These are phyloP conservation scores for Acanthoscelides obtectus DNA, from an alignment of 2,888 invertebrate genomes.

Conservation along the genomic window DNA sequence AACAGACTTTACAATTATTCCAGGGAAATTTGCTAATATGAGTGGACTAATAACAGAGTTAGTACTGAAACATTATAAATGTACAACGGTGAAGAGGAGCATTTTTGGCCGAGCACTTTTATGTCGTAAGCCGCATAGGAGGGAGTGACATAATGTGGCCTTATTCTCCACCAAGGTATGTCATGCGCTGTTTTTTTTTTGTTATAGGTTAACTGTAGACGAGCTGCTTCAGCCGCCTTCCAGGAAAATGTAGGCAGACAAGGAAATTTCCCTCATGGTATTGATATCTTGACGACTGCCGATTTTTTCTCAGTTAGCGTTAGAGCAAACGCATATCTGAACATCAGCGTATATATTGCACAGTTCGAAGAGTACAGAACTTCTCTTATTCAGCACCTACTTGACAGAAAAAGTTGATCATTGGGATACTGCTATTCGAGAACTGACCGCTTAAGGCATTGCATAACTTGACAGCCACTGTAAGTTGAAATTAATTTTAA, in stretches of 20 bases:
- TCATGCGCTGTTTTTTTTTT: slow-evolving; percentile 7
- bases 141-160: no score
- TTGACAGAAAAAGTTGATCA: slow-evolving; percentile 76
- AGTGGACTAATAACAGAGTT: no score
- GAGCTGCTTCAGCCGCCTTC: slow-evolving; percentile 96
- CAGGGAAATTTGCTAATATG: no score
- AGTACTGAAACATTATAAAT: no score
- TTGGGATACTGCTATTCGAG: slow-evolving; percentile 85
- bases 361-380: slow-evolving; percentile 76
- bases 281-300: slow-evolving; percentile 87
- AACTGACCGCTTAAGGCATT: slow-evolving; percentile 74
- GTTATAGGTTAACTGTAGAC: slow-evolving; percentile 78
- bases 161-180: no score
- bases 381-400: slow-evolving; percentile 75
- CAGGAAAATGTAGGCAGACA: slow-evolving; percentile 99
- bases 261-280: slow-evolving; percentile 96
- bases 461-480: slow-evolving; percentile 56
- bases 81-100: no score
- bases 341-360: slow-evolving; percentile 65
- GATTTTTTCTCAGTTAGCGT: slow-evolving; percentile 95
- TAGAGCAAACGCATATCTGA: slow-evolving; percentile 74
- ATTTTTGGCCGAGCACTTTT: no score
- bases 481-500: slow-evolving; percentile 31
- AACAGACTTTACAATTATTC: no score
- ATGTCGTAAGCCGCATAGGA: no score